Evolutionary conservation across 2,113 vertebrate genomes (phyloP), one percentile per base, ranked within the genome.

Genomic region (Microtus oregoni): DNA sequence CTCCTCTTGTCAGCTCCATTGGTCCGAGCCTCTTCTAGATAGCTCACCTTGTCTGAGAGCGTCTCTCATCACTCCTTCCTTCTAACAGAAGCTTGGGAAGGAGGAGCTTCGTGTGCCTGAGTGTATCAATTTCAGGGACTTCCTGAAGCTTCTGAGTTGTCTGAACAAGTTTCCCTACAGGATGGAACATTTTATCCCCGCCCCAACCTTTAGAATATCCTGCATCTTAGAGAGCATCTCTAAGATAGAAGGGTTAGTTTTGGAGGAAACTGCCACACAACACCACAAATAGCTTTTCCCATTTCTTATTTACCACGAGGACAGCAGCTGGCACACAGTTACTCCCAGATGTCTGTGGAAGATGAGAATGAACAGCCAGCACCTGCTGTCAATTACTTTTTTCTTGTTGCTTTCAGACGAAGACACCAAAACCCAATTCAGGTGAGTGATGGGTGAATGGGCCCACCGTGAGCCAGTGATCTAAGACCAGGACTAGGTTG

Each of bases 401-500:
- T 83, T 79, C 7, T 55, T 55, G 38, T 13, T 30, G 44, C 61
- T 47, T 87, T 22, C 22, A 55, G 50, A 63, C 4, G 19, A 70
- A 12, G 12, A 32, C 24, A 35, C 14, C 2, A 1, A 35, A 88
- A 26, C 20, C 24, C 3, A 11, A 32, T 7, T 10, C 24, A 10
- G 2, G 0, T 1, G 38, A 70, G 32, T 6, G 3, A 17, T 0
- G 0, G 22, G 41, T 17, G 7, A 30, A 38, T 20, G 30, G 50
- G 82, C 38, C n/a, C 5, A 2, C 32, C 4, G 8, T 5, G 47
- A 52, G 13, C 38, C 1, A 65, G 81, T 55, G 38, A 86, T 20
- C 9, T 35, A 10, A 95, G 50, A 61, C 26, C 30, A 85, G 38
- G 9, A 38, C 17, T 5, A 22, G 22, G 5, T 20, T 38, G 26